A percentile compares a stretch with the other conserved stretches of the same genome.
These are phyloP conservation scores for Melanostoma scalare DNA, from an alignment of 2,888 invertebrate genomes.

Conservation along the genomic window DNA sequence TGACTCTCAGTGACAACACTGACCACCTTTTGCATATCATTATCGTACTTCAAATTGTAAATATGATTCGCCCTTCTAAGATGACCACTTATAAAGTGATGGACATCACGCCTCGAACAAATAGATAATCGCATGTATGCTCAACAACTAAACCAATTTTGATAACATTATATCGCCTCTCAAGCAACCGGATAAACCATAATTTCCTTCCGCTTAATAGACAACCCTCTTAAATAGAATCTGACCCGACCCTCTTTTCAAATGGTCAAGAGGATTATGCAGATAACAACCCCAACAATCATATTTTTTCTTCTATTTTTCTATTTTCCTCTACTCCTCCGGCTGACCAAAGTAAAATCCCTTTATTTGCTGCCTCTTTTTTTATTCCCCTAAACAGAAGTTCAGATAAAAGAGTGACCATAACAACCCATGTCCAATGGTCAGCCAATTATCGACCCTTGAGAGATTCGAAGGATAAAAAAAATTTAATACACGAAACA, in stretches of 20 bases:
- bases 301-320: slow-evolving; percentile 11
- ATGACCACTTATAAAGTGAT: slow-evolving; percentile 50
- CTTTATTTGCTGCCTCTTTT: slow-evolving; percentile 16
- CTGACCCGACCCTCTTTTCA: slow-evolving; percentile 11
- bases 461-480: slow-evolving; percentile 23
- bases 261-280: slow-evolving; percentile 62
- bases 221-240: slow-evolving; percentile 32
- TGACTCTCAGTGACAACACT: too few relatives aligned
- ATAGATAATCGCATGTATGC: slow-evolving; percentile 40
- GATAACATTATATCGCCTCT: slow-evolving; percentile 47
- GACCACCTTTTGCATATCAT: too few relatives aligned
- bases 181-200: slow-evolving; percentile 41
- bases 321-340: slow-evolving; percentile 10
- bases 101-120: slow-evolving; percentile 56
- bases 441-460: slow-evolving; percentile 70
- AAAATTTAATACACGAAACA: slow-evolving; percentile 18
- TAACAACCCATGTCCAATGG: slow-evolving; percentile 67
- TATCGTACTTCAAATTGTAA: too few relatives aligned
- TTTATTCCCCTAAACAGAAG: slow-evolving; percentile 40
- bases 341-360: slow-evolving; percentile 32
- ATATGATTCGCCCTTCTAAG: too few relatives aligned
- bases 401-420: slow-evolving; percentile 54
- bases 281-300: slow-evolving; percentile 63
- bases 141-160: slow-evolving; percentile 31
- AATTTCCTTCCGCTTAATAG: slow-evolving; percentile 38